Percentiles rank a stretch among this genome's conserved stretches.
Conservation (phyloP, 2,113 vertebrate genomes). For the Atrichornis clamosus region DNA sequence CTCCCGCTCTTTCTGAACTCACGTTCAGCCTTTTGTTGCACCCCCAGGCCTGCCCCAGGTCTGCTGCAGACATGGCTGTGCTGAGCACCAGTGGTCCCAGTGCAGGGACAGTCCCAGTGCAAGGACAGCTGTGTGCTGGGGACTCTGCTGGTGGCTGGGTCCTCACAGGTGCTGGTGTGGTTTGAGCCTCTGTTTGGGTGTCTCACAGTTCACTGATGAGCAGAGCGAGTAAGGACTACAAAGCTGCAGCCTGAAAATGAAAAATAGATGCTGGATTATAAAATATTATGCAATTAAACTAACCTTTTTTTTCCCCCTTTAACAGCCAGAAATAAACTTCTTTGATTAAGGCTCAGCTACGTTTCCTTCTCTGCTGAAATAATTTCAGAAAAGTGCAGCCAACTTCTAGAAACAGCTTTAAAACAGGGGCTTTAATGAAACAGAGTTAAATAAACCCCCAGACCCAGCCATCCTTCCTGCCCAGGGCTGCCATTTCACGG, state of each 20-base stretch:
- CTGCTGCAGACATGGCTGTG: not conserved
- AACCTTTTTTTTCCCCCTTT: not conserved
- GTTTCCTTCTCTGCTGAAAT: not conserved
- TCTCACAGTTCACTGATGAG: not conserved
- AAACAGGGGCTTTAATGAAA: fast-evolving
- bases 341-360: not conserved
- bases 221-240: not conserved
- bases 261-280: not conserved
- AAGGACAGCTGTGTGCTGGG: fast-evolving
- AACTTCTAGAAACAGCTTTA: not conserved
- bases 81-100: fast-evolving
- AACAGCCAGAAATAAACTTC: not conserved
- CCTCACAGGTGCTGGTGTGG: not conserved
- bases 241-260: not conserved
- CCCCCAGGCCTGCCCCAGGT: not conserved
- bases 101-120: fast-evolving
- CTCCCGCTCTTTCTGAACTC: not conserved
- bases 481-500: not conserved
- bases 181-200: not conserved
- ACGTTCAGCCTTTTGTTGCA: fast-evolving
- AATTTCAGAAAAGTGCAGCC: not conserved
- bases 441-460: not conserved
- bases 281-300: not conserved
- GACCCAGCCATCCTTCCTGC: not conserved
- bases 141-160: not conserved